Percentiles rank a stretch among this genome's conserved stretches.
phyloP scores from a whole-genome alignment of 2,113 vertebrate genomes.

The Spea bombifrons region DNA sequence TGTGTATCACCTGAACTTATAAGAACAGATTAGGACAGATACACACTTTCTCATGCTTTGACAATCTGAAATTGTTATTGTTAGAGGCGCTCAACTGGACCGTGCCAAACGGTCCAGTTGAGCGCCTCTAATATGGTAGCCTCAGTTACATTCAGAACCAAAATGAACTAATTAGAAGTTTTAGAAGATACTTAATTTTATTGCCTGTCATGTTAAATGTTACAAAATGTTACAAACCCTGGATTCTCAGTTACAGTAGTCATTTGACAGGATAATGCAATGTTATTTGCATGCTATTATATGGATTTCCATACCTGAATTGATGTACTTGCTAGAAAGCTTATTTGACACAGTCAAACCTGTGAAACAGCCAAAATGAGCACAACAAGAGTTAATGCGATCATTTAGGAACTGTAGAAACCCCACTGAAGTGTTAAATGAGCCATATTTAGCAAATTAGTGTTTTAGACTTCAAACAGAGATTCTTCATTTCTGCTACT shows the following conservation, averaged over 20 bases:
- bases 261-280: constrained; percentile 5
- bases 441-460: constrained; percentile 2
- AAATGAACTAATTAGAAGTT: too few species aligned
- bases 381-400: constrained; percentile 11
- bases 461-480: constrained; percentile 19
- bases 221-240: too few species aligned
- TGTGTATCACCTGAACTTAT: too few species aligned
- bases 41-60: too few species aligned
- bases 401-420: background rate
- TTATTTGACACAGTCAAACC: constrained; percentile 14
- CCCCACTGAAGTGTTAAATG: background rate
- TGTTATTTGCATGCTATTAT: constrained; percentile 11
- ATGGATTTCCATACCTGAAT: background rate
- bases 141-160: too few species aligned
- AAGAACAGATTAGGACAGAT: too few species aligned
- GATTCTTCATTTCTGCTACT: background rate
- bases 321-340: background rate
- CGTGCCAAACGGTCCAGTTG: too few species aligned
- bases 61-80: too few species aligned
- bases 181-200: too few species aligned
- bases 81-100: too few species aligned
- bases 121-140: too few species aligned
- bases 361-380: constrained; percentile 28
- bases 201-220: too few species aligned
- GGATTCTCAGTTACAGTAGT: background rate